Evolutionary conservation across 2,888 invertebrate genomes (phyloP).

Genomic region (Xanthorhoe designata): DNA sequence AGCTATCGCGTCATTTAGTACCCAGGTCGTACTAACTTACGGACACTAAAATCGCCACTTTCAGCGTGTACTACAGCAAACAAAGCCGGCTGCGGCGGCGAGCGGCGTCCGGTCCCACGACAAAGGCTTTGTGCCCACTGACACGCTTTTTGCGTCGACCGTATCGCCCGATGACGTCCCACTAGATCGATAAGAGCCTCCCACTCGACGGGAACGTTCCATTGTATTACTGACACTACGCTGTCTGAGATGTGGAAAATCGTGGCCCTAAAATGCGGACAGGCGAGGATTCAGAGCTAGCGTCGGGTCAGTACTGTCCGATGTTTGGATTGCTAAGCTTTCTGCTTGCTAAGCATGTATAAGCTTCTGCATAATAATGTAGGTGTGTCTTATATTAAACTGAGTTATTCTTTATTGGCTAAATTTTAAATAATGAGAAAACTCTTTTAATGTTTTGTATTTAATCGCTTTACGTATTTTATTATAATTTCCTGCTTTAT

Average conservation of each 20-base stretch:
- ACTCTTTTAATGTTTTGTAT: neutral
- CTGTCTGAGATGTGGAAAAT: constrained; percentile 82
- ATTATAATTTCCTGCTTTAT: no score
- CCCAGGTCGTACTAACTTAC: constrained; percentile 59
- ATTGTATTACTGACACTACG: constrained; percentile 82
- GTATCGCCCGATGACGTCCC: constrained; percentile 84
- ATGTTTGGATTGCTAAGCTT: constrained; percentile 2
- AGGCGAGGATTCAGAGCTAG: constrained; percentile 41
- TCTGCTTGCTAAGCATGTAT: neutral
- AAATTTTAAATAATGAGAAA: neutral
- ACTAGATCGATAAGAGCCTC: constrained; percentile 84
- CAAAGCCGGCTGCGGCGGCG: constrained; percentile 76
- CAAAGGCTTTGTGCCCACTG: constrained; percentile 82
- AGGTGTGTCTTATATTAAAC: neutral
- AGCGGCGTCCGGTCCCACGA: constrained; percentile 80
- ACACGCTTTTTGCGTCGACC: constrained; percentile 84
- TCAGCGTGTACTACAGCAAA: constrained; percentile 79
- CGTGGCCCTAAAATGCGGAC: constrained; percentile 73
- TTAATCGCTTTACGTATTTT: neutral
- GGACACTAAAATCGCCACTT: constrained; percentile 77
- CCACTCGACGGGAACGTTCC: constrained; percentile 80
- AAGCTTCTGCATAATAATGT: neutral
- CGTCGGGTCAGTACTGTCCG: constrained; percentile 31
- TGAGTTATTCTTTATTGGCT: neutral
- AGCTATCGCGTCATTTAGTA: constrained; percentile 45